Evolutionary conservation across 2,113 vertebrate genomes (phyloP).

Genomic region (Prietella phreatophila): DNA sequence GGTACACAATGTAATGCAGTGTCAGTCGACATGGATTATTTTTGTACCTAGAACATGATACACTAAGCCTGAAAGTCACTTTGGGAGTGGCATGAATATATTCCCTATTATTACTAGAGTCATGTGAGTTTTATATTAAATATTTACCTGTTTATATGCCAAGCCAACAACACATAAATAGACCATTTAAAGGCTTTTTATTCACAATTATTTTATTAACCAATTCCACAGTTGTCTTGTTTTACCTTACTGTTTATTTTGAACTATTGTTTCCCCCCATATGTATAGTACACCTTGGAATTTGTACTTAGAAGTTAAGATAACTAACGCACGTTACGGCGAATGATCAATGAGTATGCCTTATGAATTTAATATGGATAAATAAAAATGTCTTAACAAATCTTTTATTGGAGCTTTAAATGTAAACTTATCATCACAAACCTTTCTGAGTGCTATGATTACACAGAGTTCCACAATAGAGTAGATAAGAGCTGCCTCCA

Average conservation of each 20-base stretch:
- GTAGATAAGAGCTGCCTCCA: background rate
- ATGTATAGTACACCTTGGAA: background rate
- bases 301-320: background rate
- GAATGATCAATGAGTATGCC: background rate
- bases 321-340: background rate
- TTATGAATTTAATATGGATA: background rate
- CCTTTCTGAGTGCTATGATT: background rate
- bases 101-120: background rate
- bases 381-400: background rate
- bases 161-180: background rate
- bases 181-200: background rate
- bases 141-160: background rate
- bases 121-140: too few relatives aligned
- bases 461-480: background rate
- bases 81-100: background rate
- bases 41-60: background rate
- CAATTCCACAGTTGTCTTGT: background rate
- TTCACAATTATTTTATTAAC: background rate
- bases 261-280: background rate
- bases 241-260: background rate
- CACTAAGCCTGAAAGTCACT: background rate
- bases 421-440: background rate
- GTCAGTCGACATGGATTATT: background rate
- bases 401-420: background rate
- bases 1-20: background rate